Base-by-base conservation (phyloP, 2,888 invertebrate genomes). In the Rhyacophila evoluta region DNA sequence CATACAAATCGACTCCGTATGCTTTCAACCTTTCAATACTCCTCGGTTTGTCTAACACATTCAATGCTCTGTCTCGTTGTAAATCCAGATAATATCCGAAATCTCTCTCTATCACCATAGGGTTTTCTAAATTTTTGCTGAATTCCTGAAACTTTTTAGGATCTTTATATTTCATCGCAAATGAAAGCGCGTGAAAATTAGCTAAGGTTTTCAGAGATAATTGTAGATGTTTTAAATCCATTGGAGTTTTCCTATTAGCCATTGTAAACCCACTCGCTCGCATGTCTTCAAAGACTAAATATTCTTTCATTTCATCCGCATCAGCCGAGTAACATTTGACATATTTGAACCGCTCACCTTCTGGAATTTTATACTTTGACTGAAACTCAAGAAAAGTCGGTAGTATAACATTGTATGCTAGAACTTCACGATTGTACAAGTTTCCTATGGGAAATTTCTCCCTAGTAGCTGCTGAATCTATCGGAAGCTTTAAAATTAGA, bases 391-490 rank as follows among this genome's bases (percentile, higher is more conserved):
- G 6, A 1, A 79, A 19, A 4, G 15, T 37, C 2, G 80, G 80
- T n/a, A 82, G 36, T 19, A 80, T 29, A 38, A 41, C 36, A 1
- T 28, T 77, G 69, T 82, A 82, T n/a, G 55, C 72, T 12, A 41
- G 70, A 5, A 82, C 72, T 72, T 82, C 81, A 5, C 69, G 74
- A 11, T 74, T 74, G 28, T 75, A 82, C n/a, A 74, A 38, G n/a
- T 27, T 38, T 6, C 25, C 72, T 8, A 80, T 38, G 3, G 80
- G 69, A n/a, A 79, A 11, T 6, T 69, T 69, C 10, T 82, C 79
- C 15, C 77, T 77, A 4, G 41, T 27, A 12, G 1, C 2, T 1
- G 36, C 41, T 10, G 71, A 69, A 33, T 25, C n/a, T 1, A 75
- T 39, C 5, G 81, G 76, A 10, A 77, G 2, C 36, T 81, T 81